A percentile compares a stretch with the other conserved stretches of the same genome.
phyloP scores from a whole-genome alignment of 2,113 vertebrate genomes.

The Onychorhynchus coronatus region DNA sequence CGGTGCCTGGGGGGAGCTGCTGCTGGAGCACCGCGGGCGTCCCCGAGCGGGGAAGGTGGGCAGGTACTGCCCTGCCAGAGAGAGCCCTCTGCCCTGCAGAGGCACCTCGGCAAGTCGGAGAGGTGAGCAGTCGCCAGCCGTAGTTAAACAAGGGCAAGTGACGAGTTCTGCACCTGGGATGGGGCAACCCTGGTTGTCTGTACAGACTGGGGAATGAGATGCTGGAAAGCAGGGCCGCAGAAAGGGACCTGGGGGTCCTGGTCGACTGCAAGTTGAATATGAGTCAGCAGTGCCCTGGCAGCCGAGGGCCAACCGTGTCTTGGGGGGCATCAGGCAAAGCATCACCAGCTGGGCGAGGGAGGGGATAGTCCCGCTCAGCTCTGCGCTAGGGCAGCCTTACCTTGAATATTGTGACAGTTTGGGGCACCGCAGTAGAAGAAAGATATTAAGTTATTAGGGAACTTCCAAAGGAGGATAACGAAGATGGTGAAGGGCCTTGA shows the following conservation, averaged over 20 bases:
- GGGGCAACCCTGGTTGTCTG: neutral
- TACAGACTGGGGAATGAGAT: neutral
- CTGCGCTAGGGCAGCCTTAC: rapidly evolving
- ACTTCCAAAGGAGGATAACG: rapidly evolving
- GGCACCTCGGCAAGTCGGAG: neutral
- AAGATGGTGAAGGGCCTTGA: neutral
- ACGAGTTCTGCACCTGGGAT: no score
- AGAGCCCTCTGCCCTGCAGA: neutral
- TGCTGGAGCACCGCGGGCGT: neutral
- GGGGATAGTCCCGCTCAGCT: neutral
- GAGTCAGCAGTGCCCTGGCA: neutral
- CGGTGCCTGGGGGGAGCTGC: rapidly evolving
- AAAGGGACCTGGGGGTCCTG: no score
- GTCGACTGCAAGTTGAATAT: rapidly evolving
- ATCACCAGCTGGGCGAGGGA: rapidly evolving
- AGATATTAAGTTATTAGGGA: rapidly evolving
- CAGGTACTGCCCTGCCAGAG: rapidly evolving
- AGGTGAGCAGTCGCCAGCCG: rapidly evolving
- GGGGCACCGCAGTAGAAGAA: neutral
- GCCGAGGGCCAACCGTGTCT: neutral
- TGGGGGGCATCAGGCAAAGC: neutral
- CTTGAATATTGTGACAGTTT: neutral
- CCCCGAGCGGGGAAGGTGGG: neutral
- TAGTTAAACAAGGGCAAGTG: neutral
- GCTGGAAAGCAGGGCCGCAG: neutral